phyloP scores from a whole-genome alignment of 2,113 vertebrate genomes.

The Bothrops jararaca region DNA sequence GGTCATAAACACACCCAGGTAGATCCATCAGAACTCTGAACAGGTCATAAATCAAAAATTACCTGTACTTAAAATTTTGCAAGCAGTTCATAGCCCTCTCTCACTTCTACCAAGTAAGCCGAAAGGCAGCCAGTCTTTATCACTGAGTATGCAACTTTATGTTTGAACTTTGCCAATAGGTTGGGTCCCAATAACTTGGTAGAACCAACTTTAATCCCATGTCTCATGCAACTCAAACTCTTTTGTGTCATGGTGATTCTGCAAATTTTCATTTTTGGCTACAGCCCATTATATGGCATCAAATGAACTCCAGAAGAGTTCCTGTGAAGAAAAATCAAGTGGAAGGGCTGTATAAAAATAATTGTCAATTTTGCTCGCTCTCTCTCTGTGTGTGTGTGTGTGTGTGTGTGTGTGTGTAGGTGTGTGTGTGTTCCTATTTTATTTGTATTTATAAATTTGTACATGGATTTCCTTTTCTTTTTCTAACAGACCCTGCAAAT shows the following conservation, averaged over 20 bases:
- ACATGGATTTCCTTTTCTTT: conserved; percentile 12
- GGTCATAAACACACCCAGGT: too few species aligned
- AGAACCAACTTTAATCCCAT: neutral
- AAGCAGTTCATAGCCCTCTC: neutral
- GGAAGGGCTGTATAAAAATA: neutral
- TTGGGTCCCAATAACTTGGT: neutral
- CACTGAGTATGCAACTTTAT: neutral
- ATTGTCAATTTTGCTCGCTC: neutral
- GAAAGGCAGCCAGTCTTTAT: neutral
- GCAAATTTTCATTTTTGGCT: neutral
- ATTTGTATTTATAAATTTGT: neutral
- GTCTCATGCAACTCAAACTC: neutral
- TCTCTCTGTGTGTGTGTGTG: too few species aligned
- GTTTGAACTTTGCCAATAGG: neutral
- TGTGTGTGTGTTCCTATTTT: neutral
- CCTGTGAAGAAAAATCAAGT: neutral
- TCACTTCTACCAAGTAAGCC: neutral
- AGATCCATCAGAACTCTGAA: neutral
- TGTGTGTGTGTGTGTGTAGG: neutral
- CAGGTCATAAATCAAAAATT: neutral
- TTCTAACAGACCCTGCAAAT: conserved; percentile 89
- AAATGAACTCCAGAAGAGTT: neutral
- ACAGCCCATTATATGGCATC: neutral
- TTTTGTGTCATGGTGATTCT: neutral
- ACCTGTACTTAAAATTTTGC: neutral